Percentiles rank a stretch among this genome's conserved stretches.
phyloP scores from a whole-genome alignment of 2,888 invertebrate genomes.

The Nephrotoma flavescens region DNA sequence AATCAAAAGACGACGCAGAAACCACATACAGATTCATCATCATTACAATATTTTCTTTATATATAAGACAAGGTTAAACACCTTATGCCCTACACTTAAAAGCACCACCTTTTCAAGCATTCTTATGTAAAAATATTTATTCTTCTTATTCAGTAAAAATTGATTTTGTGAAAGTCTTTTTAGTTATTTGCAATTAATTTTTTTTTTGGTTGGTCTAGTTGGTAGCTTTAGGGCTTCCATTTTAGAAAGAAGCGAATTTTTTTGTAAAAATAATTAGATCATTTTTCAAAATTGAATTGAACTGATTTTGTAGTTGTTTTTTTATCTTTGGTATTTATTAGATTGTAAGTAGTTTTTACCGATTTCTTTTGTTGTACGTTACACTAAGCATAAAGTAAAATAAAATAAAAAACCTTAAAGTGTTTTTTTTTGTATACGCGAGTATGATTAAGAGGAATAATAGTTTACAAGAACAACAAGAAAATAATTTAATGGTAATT shows the following conservation, averaged over 20 bases:
- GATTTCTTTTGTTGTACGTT: not conserved
- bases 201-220: not conserved
- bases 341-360: not conserved
- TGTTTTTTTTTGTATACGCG: not conserved
- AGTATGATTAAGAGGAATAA: not conserved
- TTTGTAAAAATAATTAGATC: not conserved
- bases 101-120: not conserved
- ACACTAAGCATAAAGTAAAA: not conserved
- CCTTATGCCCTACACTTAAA: not conserved
- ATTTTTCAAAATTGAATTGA: not conserved
- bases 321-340: not conserved
- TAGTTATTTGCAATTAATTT: not conserved
- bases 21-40: not conserved
- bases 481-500: not conserved
- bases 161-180: not conserved
- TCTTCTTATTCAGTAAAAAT: not conserved
- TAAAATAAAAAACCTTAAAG: not conserved
- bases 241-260: not conserved
- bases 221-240: not conserved
- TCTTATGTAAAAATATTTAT: not conserved
- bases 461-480: not conserved
- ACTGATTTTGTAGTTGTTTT: not conserved
- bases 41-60: not conserved
- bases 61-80: not conserved
- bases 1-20: not conserved